These are phyloP conservation scores for Charaxes varanes DNA, from an alignment of 1,140 invertebrate genomes.

Conservation along the genomic window DNA sequence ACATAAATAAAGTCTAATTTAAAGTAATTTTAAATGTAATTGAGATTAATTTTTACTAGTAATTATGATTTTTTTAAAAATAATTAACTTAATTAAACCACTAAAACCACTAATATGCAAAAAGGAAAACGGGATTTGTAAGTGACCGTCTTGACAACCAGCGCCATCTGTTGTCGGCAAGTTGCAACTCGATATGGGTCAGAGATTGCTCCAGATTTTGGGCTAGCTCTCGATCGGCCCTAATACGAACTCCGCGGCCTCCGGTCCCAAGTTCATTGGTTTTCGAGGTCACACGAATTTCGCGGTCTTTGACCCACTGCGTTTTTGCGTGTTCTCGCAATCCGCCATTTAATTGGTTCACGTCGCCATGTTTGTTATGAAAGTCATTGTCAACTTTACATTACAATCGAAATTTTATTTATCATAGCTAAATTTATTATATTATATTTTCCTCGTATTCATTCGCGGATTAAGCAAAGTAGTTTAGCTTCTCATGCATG, in stretches of 20 bases:
- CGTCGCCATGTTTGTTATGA: no score
- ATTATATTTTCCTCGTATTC: no score
- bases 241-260: slow-evolving; percentile 51
- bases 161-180: slow-evolving; percentile 15
- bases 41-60: no score
- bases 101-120: not conserved
- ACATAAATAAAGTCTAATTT: no score
- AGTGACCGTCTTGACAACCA: not conserved
- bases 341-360: not conserved
- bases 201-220: slow-evolving; percentile 44
- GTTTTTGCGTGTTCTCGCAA: slow-evolving; percentile 6
- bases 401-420: no score
- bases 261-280: slow-evolving; percentile 28
- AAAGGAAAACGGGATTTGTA: not conserved
- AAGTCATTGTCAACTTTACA: no score
- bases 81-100: not conserved
- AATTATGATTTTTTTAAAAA: no score
- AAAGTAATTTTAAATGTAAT: no score
- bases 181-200: slow-evolving; percentile 35
- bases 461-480: no score
- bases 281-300: slow-evolving; percentile 37
- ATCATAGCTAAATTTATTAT: no score
- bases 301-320: slow-evolving; percentile 26
- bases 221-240: slow-evolving; percentile 43
- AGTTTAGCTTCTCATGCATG: no score